Evolutionary conservation across 2,113 vertebrate species (phyloP), one percentile per base, ranked within the genome.

Genomic region (Pandion haliaetus): DNA sequence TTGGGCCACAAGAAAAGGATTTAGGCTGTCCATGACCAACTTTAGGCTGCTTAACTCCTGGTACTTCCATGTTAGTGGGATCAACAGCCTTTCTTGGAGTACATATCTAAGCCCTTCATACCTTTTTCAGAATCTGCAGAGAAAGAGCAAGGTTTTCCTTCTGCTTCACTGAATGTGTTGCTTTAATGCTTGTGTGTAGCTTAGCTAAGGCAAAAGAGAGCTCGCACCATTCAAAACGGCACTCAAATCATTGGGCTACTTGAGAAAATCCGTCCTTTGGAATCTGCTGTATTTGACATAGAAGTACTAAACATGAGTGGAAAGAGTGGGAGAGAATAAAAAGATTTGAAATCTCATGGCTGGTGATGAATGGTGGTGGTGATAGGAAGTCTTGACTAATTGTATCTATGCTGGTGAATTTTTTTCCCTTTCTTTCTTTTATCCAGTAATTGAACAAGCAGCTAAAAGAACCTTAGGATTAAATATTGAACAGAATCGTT

Each of bases 401-500:
- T 83, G 59, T 77, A 9, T 70, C 49, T 49, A 20, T 49, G 50
- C 71, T 67, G 38, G 31, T 16, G 25, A 29, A 2, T 16, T 18
- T 50, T 7, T 45, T 18, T 40, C 10, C 13, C 5, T 21, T 40
- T 21, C 40, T 57, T 45, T 42, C n/a, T 54, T 70, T 36, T 17
- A 13, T 78, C 28, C 32, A 21, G 16, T 73, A 84, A 90, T 59
- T 88, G 54, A 81, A 69, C 63, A 88, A 66, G 59, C n/a, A 86
- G 45, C 83, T 96, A 32, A 92, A 88, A 63, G 67, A 88, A 34
- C 36, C 8, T 40, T 61, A 76, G 67, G 54, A 80, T 95, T 95
- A 95, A 92, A 66, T 81, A 81, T 81, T 94, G 82, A 95, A 78
- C 44, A 47, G 71, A 86, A 81, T 73, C 17, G 12, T 81, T 83